These are phyloP conservation scores for Polyommatus iphigenia DNA, from an alignment of 2,888 invertebrate genomes.

Conservation along the genomic window DNA sequence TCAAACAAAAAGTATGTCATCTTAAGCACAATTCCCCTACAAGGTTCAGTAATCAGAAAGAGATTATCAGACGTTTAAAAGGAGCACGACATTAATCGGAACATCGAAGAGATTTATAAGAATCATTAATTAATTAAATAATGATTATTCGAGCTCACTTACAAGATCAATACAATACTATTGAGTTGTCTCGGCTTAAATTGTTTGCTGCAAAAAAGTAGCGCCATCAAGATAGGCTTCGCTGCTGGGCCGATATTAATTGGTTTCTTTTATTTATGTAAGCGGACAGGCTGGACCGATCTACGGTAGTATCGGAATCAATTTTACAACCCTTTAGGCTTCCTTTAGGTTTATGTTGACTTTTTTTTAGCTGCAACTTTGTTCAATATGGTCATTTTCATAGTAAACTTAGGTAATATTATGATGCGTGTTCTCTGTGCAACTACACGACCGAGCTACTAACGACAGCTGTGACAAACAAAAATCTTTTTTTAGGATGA, in stretches of 20 bases:
- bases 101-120: conserved; percentile 3
- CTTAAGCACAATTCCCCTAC: no score
- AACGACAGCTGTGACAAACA: no score
- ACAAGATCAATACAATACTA: conserved; percentile 29
- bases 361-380: not conserved
- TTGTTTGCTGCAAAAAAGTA: conserved; percentile 32
- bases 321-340: conserved; percentile 19
- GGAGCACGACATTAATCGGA: not conserved
- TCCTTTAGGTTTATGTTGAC: not conserved
- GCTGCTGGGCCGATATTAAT: conserved; percentile 39
- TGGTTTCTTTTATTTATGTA: conserved; percentile 41
- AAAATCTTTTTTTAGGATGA: no score
- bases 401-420: no score
- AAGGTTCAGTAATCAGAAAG: not conserved
- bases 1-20: no score
- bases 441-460: no score
- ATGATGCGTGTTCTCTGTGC: no score
- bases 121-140: conserved; percentile 30
- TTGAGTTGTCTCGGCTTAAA: conserved; percentile 32
- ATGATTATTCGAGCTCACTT: conserved; percentile 29
- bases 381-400: not conserved
- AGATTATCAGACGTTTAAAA: conserved; percentile 16
- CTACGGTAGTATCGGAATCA: conserved; percentile 30
- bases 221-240: conserved; percentile 37
- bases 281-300: conserved; percentile 34